Base-by-base conservation (phyloP, 2,113 vertebrate species). In the Protomyctophum bolini region DNA sequence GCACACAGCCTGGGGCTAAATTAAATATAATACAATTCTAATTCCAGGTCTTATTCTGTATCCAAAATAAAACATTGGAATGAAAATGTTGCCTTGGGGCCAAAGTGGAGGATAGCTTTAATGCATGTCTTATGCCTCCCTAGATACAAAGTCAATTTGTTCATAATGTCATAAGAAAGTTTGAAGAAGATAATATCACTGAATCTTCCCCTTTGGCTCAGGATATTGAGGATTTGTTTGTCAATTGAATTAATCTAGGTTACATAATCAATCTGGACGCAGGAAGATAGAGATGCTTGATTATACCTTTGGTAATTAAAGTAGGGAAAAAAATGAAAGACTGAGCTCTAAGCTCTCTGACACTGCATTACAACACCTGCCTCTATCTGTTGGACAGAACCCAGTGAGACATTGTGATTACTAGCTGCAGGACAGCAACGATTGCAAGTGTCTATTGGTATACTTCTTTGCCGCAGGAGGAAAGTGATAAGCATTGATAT, bases 261-360 rank as follows among this genome's bases (percentile, higher is more conserved):
- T 75, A 48, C 67, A 46, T 75, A 88, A 86, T 88, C 86, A 82
- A 21, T n/a, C n/a, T 21, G 21, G 1, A 21, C 8, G n/a, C 65
- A 10, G 70, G 65, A 71, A 14, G 29, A 47, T 54, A 73, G 54
- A 60, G 55, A 56, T 41, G 49, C 75, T 81, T 55, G 56, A 58
- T 82, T 73, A 72, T 46, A 76, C 48, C 55, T 73, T 21, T 48
- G 51, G 61, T 82, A 80, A 79, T 89, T 73, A 21, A 1, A 2
- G 21, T 21, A 84, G 61, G 66, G 47, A 56, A 66, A 59, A 69
- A 41, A 80, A 76, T 69, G 73, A 54, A 82, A 58, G 70, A 4
- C 75, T 47, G 56, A 67, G 54, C 58, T 62, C 21, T 15, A 11
- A 48, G 50, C 64, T 14, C 48, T 60, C 59, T 45, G 15, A n/a